Evolutionary conservation across 2,797 vertebrate genomes (phyloP), one percentile per base, ranked within the genome.

Genomic region (Cetoscarus ocellatus): DNA sequence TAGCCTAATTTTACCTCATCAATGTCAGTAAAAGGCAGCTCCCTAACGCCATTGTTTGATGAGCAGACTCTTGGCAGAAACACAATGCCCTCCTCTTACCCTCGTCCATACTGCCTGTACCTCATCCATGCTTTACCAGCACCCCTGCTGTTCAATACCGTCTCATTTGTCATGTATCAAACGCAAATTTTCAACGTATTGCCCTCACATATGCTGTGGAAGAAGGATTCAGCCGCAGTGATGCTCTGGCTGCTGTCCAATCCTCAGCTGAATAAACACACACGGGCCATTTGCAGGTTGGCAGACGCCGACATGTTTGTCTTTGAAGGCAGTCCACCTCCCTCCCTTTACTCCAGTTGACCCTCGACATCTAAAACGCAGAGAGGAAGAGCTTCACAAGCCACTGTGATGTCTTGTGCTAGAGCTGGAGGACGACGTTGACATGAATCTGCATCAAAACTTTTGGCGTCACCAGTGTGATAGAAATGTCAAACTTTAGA

Each of bases 131-230:
- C 75, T 89, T 88, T 91, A 87, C 54, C 77, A 72, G 79, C 92
- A 34, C 77, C 93, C 93, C 91, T 71, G 92, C 93, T 89, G 92
- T 91, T 95, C 91, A 85, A 93, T 93, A 91, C 91, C 91, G 89
- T 95, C 93, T 96, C 93, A 96, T 97, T 97, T 96, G 94, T 95
- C 95, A 92, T 94, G 93, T 95, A 95, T 95, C 94, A 94, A 94
- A 95, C 90, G 85, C 84, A 91, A 89, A 93, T 91, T 88, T 51
- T 91, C 83, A 83, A 81, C 66, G 93, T 88, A 94, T 93, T 96
- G 94, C 90, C 93, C 92, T 95, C 93, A 76, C 95, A 96, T 95
- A 92, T 94, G 94, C 88, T 75, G 86, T 80, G 72, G 91, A 90
- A 89, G 80, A 83, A 84, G 91, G 88, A 91, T 78, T 82, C 88